Evolutionary conservation across 2,888 invertebrate species (phyloP).

Genomic region (Ypsolopha sequella): DNA sequence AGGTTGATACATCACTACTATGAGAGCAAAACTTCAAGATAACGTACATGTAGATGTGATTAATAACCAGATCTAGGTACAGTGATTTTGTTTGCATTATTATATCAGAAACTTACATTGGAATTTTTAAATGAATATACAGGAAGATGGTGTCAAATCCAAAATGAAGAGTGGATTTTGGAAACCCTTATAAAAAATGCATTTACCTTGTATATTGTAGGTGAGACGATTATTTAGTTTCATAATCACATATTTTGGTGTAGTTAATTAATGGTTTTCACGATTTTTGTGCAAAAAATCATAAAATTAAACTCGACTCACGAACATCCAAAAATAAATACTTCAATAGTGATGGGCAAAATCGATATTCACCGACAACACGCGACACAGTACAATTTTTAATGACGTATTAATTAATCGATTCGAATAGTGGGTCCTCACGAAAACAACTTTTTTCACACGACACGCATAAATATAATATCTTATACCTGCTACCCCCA

Average conservation of each 20-base stretch:
- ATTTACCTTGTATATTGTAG: background rate
- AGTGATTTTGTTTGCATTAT: too few relatives aligned
- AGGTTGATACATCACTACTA: too few relatives aligned
- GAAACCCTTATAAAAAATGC: background rate
- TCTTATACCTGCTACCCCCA: too few relatives aligned
- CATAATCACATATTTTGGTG: background rate
- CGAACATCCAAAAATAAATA: slow-evolving; percentile 46
- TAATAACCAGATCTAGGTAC: too few relatives aligned
- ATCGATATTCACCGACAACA: too few relatives aligned
- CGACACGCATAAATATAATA: too few relatives aligned
- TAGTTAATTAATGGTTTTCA: slow-evolving; percentile 9
- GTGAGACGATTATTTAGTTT: background rate
- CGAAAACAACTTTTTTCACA: too few relatives aligned
- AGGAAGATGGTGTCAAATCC: slow-evolving; percentile 1
- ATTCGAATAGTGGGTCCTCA: too few relatives aligned
- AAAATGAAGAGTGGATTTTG: background rate
- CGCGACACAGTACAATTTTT: too few relatives aligned
- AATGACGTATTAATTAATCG: too few relatives aligned
- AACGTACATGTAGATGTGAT: too few relatives aligned
- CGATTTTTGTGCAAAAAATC: slow-evolving; percentile 22
- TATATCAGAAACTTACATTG: background rate
- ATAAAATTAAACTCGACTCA: slow-evolving; percentile 21
- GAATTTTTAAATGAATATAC: background rate
- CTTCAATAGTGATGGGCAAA: slow-evolving; percentile 8
- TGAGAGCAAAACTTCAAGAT: too few relatives aligned